phyloP scores from a whole-genome alignment of 2,888 invertebrate species.

The Entomobrya multifasciata region DNA sequence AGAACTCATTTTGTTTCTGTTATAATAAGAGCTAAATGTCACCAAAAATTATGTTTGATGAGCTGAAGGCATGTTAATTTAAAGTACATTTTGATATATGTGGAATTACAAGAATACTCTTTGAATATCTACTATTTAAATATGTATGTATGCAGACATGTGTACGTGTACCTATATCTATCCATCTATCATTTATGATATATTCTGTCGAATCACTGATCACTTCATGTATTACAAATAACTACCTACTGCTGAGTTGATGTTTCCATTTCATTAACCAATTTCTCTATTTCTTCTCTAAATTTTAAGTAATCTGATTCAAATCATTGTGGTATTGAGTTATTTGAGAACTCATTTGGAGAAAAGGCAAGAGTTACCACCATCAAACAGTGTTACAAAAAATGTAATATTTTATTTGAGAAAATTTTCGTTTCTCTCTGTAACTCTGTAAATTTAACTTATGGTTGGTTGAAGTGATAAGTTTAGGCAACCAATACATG shows the following conservation, averaged over 20 bases:
- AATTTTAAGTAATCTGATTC: slow-evolving; percentile 53
- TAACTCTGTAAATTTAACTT: no score
- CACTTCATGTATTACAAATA: no score
- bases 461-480: no score
- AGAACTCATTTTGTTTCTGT: slow-evolving; percentile 41
- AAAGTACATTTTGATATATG: not conserved
- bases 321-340: not conserved
- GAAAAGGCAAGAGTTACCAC: no score
- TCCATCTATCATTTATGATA: no score
- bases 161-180: no score
- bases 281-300: slow-evolving; percentile 48
- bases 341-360: not conserved
- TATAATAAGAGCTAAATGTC: not conserved
- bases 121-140: not conserved
- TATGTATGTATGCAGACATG: no score
- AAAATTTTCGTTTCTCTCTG: no score
- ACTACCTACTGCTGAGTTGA: slow-evolving; percentile 53
- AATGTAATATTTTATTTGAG: no score
- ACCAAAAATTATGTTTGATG: slow-evolving; percentile 11
- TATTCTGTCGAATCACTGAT: no score
- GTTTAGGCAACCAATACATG: no score
- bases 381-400: no score
- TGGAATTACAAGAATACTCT: not conserved
- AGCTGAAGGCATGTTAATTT: not conserved
- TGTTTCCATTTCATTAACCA: slow-evolving; percentile 68